A percentile compares a stretch with the other conserved stretches of the same genome.
Evolutionary conservation across 2,113 vertebrate genomes (phyloP).

Genomic region (Boulengerochromis microlepis): DNA sequence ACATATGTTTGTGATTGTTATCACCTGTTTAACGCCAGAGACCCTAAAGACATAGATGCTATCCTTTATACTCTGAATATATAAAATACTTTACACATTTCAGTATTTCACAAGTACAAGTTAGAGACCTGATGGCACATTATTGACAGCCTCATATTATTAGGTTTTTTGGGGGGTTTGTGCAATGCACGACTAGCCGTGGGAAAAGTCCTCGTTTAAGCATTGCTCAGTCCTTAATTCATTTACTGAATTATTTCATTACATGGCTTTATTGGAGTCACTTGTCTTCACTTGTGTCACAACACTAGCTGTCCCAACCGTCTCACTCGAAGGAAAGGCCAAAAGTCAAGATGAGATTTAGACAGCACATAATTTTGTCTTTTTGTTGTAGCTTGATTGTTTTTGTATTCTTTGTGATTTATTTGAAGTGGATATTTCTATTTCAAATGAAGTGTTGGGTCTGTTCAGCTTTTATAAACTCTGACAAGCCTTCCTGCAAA

Average conservation of each 20-base stretch:
- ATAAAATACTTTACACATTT: neutral
- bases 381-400: neutral
- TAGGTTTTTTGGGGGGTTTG: neutral
- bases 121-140: neutral
- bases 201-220: neutral
- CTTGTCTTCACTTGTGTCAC: constrained; percentile 56
- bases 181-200: neutral
- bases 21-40: neutral
- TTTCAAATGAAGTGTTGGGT: neutral
- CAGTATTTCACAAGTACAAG: neutral
- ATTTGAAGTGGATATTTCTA: neutral
- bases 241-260: constrained; percentile 49
- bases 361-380: neutral
- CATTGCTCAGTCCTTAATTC: constrained; percentile 29
- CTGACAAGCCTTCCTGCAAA: neutral
- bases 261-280: constrained; percentile 58
- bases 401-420: neutral
- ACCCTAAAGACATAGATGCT: neutral
- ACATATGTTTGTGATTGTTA: neutral
- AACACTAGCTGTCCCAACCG: neutral
- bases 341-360: neutral
- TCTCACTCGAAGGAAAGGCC: neutral
- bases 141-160: constrained; percentile 11
- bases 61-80: neutral
- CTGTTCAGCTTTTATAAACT: neutral